Percentiles rank a stretch among this genome's conserved stretches.
Evolutionary conservation across 2,113 vertebrate species (phyloP).

Genomic region (Hemicordylus capensis): DNA sequence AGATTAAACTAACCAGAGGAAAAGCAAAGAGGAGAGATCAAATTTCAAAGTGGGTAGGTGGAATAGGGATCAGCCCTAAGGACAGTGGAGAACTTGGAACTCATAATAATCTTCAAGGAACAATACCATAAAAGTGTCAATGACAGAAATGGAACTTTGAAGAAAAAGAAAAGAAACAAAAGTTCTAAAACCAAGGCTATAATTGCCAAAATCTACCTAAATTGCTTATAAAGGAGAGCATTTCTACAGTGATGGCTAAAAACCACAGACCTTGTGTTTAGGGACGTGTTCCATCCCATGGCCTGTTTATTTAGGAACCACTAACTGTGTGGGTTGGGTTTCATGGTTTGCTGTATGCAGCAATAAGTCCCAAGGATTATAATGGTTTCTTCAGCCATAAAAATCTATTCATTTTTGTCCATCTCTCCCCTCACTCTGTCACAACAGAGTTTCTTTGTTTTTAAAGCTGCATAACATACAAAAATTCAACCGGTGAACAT

Average conservation of each 20-base stretch:
- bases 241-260: not conserved
- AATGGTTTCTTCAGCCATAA: not conserved
- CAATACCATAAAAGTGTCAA: not conserved
- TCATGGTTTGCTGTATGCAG: not conserved
- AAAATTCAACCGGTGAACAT: not conserved
- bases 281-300: not conserved
- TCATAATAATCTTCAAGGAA: not conserved
- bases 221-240: not conserved
- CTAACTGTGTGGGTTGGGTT: not conserved
- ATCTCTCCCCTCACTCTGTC: not conserved
- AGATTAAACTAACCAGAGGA: not conserved
- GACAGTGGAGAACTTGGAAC: not conserved
- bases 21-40: not conserved
- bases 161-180: not conserved
- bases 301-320: constrained; percentile 6
- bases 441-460: not conserved
- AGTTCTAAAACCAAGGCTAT: not conserved
- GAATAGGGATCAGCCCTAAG: not conserved
- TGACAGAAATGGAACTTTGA: not conserved
- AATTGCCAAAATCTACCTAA: not conserved
- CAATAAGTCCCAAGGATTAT: not conserved
- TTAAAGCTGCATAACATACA: not conserved
- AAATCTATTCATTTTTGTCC: not conserved
- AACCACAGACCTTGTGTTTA: constrained; percentile 3
- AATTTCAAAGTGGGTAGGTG: not conserved